Base-by-base conservation (phyloP, 2,113 vertebrate genomes). In the sheep (Ovis aries) region DNA sequence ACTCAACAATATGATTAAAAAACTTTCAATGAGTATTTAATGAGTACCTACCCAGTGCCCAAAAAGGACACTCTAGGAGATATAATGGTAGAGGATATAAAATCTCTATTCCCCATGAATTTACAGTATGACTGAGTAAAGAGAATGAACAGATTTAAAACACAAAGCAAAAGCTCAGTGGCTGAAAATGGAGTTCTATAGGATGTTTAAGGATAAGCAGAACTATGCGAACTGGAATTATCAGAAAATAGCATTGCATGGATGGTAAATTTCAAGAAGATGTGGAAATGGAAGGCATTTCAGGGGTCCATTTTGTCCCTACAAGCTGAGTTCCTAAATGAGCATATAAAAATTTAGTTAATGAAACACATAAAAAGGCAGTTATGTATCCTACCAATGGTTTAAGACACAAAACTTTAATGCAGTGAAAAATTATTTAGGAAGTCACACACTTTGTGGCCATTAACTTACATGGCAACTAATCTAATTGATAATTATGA, bases 1-100 rank as follows among this genome's bases (percentile, higher is more conserved):
- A 53, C 36, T 62, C 85, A 91, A 33, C 91, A 95, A 96, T 93
- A 57, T 91, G 90, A 96, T 94, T 96, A 91, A 94, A 96, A 92
- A 80, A n/a, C 17, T 95, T 96, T 94, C 91, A 59, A 84, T 91
- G 86, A 95, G 71, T 74, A 94, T 94, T 98, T 98, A 95, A 97
- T 97, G 86, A 97, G 50, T 93, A 93, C 36, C 55, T 97, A 84
- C 7, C 5, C 21, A 77, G 57, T 94, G 67, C 85, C 74, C 91
- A 84, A 7, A 57, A 91, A 88, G 64, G 40, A 19, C 3, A 84
- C 36, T 33, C 5, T 11, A n/a, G 43, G 67, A 31, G 29, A 40
- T 59, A 52, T 92, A 91, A 90, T 82, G 13, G 82, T 27, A 93
- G 77, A 84, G 62, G 21, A 62, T 17, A 59, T 43, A 60, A 74